phyloP scores from a whole-genome alignment of 2,797 vertebrate genomes.

The Parauchenoglanis punctatus region DNA sequence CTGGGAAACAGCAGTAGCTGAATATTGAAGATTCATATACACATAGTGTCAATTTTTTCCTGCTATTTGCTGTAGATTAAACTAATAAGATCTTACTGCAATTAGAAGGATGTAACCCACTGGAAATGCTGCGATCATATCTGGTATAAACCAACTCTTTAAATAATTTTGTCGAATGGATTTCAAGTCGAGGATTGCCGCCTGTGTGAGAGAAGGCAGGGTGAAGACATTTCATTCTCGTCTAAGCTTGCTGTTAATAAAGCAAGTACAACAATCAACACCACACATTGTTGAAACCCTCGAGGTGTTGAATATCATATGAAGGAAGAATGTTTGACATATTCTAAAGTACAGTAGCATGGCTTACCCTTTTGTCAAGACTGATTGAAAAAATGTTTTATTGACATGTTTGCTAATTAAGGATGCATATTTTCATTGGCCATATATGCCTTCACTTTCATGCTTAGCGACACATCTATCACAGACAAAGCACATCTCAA shows the following conservation, averaged over 20 bases:
- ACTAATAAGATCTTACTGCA: constrained; percentile 66
- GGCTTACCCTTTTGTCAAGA: neutral
- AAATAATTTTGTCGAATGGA: constrained; percentile 76
- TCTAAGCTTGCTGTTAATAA: neutral
- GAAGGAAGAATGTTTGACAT: neutral
- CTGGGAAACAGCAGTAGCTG: constrained; percentile 48
- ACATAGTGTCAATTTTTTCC: neutral
- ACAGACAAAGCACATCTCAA: neutral
- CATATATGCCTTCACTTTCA: neutral
- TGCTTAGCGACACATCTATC: neutral
- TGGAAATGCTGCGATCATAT: constrained; percentile 78
- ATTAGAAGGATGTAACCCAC: constrained; percentile 80
- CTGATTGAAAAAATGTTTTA: neutral
- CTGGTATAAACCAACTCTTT: constrained; percentile 79
- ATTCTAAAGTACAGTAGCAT: neutral
- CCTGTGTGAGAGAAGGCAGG: constrained; percentile 61
- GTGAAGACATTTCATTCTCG: neutral
- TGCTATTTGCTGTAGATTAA: constrained; percentile 10
- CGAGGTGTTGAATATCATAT: neutral
- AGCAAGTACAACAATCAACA: neutral
- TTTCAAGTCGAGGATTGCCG: constrained; percentile 77
- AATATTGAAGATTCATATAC: neutral
- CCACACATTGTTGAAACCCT: neutral
- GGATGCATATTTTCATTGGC: neutral
- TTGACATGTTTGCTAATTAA: neutral